Conservation (phyloP, 1,140 invertebrate genomes). For the Bombus superbus region DNA sequence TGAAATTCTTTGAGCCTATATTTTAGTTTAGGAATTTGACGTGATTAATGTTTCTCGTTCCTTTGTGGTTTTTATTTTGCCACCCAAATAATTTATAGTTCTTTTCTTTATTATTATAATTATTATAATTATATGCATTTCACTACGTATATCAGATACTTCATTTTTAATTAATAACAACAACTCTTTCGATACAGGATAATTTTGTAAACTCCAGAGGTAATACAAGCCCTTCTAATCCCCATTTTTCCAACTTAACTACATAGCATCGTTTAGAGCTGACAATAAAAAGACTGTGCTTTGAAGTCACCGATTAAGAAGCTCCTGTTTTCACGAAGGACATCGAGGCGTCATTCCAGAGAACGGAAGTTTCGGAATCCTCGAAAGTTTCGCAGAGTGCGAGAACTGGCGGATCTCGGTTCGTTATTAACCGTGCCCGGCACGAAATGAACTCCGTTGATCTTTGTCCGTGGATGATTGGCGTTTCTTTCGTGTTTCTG, state of each 20-base stretch:
- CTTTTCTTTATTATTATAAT: no score
- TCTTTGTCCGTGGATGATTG: constrained; percentile 9
- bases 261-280: not conserved
- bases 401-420: constrained; percentile 43
- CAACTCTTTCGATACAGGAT: not conserved
- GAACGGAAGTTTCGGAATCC: constrained; percentile 53
- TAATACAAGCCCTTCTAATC: not conserved
- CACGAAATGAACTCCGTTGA: constrained; percentile 62
- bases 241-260: not conserved
- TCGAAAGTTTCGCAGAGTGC: constrained; percentile 45
- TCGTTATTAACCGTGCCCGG: constrained; percentile 64
- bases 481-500: constrained; percentile 1
- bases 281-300: not conserved
- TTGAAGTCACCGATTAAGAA: constrained; percentile 27
- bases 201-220: no score
- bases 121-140: no score
- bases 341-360: constrained; percentile 4
- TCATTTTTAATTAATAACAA: not conserved
- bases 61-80: no score
- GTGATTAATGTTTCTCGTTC: no score
- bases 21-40: no score
- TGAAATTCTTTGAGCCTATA: no score
- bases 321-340: constrained; percentile 33
- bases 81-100: no score
- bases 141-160: no score